Percentiles rank a stretch among this genome's conserved stretches.
Evolutionary conservation across 2,113 vertebrate species (phyloP).

Genomic region (Calypte anna): DNA sequence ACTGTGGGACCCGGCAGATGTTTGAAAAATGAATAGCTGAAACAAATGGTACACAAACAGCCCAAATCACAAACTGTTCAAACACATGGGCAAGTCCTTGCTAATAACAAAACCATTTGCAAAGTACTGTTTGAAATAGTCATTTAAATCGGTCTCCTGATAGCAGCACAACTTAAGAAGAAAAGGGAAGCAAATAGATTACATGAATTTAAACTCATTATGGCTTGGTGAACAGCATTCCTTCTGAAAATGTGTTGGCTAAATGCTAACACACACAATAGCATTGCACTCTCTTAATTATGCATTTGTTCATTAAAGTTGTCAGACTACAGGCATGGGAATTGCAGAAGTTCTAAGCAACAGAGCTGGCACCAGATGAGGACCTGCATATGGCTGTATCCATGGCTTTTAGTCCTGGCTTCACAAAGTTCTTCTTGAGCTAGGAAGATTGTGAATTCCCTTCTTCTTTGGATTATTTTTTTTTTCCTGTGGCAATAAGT

Average conservation of each 20-base stretch:
- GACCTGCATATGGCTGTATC: neutral
- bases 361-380: neutral
- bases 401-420: neutral
- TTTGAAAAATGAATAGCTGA: neutral
- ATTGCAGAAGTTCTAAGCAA: neutral
- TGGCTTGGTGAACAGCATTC: neutral
- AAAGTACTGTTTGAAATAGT: neutral
- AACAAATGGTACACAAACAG: neutral
- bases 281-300: neutral
- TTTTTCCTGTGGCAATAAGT: neutral
- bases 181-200: neutral
- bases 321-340: neutral
- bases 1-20: neutral
- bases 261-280: neutral
- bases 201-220: neutral
- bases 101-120: neutral
- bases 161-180: neutral
- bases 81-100: neutral
- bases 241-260: neutral
- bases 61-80: neutral
- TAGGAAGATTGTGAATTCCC: neutral
- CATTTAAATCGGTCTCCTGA: neutral
- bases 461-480: neutral
- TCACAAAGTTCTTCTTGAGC: neutral
- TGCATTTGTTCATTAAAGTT: neutral